phyloP scores from a whole-genome alignment of 2,797 vertebrate genomes.

The Neoniphon sammara region DNA sequence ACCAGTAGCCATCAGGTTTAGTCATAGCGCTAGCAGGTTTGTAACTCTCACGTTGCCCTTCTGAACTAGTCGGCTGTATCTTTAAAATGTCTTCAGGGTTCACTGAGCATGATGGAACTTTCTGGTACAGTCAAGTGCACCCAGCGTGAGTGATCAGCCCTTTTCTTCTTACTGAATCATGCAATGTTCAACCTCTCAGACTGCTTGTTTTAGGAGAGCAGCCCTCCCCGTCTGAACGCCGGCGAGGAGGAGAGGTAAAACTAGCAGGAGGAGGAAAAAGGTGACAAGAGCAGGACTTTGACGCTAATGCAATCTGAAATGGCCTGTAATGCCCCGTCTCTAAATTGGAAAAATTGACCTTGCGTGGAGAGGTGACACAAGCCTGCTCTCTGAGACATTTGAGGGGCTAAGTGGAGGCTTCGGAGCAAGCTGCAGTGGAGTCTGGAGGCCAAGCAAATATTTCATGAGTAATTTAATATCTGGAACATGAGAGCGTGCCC shows the following conservation, averaged over 20 bases:
- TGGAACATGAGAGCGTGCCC: constrained; percentile 86
- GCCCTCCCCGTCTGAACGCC: constrained; percentile 22
- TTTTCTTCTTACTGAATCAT: constrained; percentile 70
- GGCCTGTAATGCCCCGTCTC: constrained; percentile 79
- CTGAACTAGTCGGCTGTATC: constrained; percentile 71
- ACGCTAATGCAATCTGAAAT: constrained; percentile 83
- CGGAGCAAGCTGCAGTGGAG: constrained; percentile 71
- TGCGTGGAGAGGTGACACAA: constrained; percentile 82
- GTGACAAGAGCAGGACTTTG: constrained; percentile 76
- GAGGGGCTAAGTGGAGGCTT: constrained; percentile 79
- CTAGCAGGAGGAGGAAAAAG: constrained; percentile 48
- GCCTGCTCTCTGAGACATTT: constrained; percentile 79
- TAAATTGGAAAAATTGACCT: constrained; percentile 89
- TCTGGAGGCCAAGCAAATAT: constrained; percentile 89
- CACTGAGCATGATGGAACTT: constrained; percentile 73
- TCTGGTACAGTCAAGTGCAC: constrained; percentile 74
- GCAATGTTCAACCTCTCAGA: constrained; percentile 73
- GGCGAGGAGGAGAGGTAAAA: constrained; percentile 32
- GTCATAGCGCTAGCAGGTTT: constrained; percentile 31
- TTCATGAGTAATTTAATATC: constrained; percentile 99
- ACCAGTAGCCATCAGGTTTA: constrained; percentile 38
- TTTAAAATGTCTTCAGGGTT: constrained; percentile 78
- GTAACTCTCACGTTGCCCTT: constrained; percentile 46
- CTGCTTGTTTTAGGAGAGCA: constrained; percentile 62
- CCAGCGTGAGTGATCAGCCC: constrained; percentile 67